Base-by-base conservation (phyloP, 2,797 vertebrate species). In the Borostomias antarcticus region DNA sequence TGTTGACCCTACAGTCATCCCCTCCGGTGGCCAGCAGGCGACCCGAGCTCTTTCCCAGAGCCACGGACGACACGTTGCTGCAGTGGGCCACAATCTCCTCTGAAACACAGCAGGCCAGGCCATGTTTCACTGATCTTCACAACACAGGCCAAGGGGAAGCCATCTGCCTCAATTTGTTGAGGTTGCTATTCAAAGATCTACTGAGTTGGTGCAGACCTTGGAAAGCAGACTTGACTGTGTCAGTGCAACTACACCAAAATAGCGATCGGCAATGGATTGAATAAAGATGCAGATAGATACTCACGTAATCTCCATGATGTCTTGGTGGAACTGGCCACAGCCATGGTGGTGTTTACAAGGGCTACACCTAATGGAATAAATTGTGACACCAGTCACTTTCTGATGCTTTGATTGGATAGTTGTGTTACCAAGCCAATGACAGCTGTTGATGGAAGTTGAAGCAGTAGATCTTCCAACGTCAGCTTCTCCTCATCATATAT, bases 31-130 rank as follows among this genome's bases (percentile, higher is more conserved):
- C 97, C 80, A 99, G 86, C 68, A 99, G 91, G 37, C 96, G 93
- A 30, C 96, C 95, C 0, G 96, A 96, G n/a, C 88, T 94, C 67
- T 96, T 97, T 17, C 95, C 96, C 88, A 98, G 75, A 30, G 95
- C 92, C 64, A 96, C 70, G 0, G 95, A 96, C 52, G 95, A 95
- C 1, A 98, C 95, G 0, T 88, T 92, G 86, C 94, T 92, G 82
- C 94, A 90, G 26, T 98, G 97, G 28, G 97, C 97, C 11, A 93
- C 92, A 23, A 98, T 95, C 78, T 97, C 96, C 76, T 97, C 97
- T 99, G 84, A 62, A 53, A 32, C 25, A n/a, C 19, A 69, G 53
- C 19, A 59, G 8, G 43, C 40, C 9, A 25, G 13, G 37, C 37
- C 11, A 1, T 25, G 23, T 51, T 29, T 43, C 2, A 48, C 29